phyloP scores from a whole-genome alignment of 2,888 invertebrate genomes.

The Sphinx pinastri region DNA sequence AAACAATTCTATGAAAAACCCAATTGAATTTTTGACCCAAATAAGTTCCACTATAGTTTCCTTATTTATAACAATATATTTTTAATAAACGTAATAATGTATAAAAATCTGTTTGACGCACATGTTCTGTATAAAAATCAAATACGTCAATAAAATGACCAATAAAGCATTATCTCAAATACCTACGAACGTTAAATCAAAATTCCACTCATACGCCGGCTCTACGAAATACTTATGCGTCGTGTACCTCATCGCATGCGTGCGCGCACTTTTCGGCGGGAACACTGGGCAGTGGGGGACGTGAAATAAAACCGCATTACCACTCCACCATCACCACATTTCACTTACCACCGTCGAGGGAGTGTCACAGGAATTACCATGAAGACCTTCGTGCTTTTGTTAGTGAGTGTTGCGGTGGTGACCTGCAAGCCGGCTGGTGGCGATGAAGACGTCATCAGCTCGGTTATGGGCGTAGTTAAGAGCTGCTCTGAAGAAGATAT shows the following conservation, averaged over 20 bases:
- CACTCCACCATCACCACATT: constrained; percentile 67
- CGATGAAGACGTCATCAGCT: constrained; percentile 83
- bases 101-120: too few relatives aligned
- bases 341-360: constrained; percentile 63
- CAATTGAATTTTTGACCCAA: too few relatives aligned
- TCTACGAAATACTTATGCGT: constrained; percentile 43
- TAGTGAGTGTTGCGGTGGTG: constrained; percentile 79
- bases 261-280: constrained; percentile 59
- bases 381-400: constrained; percentile 74
- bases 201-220: constrained; percentile 40
- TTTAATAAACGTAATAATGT: too few relatives aligned
- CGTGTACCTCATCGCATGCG: constrained; percentile 44
- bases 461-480: constrained; percentile 87
- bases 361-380: constrained; percentile 57
- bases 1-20: too few relatives aligned
- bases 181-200: constrained; percentile 5
- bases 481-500: constrained; percentile 88
- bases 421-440: constrained; percentile 75
- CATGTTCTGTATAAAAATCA: background rate
- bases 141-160: background rate
- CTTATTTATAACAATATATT: too few relatives aligned
- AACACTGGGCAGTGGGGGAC: constrained; percentile 60
- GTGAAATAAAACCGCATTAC: constrained; percentile 74
- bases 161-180: background rate
- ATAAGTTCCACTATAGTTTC: too few relatives aligned